A percentile compares a stretch with the other conserved stretches of the same genome.
Evolutionary conservation across 1,140 invertebrate species (phyloP).

Genomic region (Vollenhovia emeryi): DNA sequence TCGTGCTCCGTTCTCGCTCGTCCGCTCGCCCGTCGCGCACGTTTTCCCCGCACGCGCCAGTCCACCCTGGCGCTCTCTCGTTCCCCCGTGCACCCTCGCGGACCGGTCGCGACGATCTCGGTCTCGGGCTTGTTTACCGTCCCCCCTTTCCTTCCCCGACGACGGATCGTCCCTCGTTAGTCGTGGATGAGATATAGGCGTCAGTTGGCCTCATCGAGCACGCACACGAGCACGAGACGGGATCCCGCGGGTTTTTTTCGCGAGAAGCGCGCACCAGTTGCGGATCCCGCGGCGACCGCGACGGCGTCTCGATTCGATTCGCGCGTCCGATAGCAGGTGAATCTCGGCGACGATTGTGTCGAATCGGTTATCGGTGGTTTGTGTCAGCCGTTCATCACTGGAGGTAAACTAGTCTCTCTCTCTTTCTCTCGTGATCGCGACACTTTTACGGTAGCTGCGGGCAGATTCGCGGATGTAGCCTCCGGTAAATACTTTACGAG

Average conservation of each 20-base stretch:
- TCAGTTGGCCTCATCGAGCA: slow-evolving; percentile 6
- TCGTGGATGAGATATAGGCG: slow-evolving; percentile 19
- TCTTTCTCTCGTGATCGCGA: background rate
- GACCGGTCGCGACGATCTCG: too few species aligned
- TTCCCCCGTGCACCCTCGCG: background rate
- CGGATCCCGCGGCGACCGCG: background rate
- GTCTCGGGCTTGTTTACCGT: slow-evolving; percentile 2
- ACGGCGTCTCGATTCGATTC: background rate
- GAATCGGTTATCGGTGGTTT: too few species aligned
- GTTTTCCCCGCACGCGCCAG: background rate
- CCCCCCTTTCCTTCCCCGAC: background rate
- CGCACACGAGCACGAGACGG: background rate
- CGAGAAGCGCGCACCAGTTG: background rate
- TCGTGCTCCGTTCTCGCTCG: background rate
- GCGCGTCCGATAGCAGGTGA: background rate
- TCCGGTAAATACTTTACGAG: background rate
- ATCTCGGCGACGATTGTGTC: background rate
- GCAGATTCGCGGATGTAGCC: background rate
- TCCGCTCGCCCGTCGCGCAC: background rate
- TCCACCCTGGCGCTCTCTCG: too few species aligned
- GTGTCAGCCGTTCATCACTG: too few species aligned
- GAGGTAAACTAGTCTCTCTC: background rate
- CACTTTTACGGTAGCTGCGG: background rate
- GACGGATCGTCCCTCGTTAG: background rate
- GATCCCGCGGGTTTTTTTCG: background rate